Percentiles rank a stretch among this genome's conserved stretches.
Conservation (phyloP, 1,140 invertebrate genomes). For the Pollicipes pollicipes region DNA sequence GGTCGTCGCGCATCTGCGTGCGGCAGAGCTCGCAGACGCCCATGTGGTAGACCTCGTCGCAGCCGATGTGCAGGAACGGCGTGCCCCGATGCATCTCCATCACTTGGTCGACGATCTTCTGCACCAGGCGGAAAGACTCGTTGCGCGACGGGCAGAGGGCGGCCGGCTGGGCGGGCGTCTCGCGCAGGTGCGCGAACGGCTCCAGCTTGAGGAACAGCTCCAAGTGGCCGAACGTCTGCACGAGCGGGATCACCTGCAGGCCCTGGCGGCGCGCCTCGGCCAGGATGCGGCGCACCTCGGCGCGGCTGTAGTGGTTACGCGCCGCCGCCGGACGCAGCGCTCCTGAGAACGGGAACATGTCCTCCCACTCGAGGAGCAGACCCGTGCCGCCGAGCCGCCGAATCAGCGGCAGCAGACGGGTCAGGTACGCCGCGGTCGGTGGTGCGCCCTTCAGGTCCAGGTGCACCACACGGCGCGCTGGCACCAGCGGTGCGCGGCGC, state of each 20-base stretch:
- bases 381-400: constrained; percentile 42
- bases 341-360: constrained; percentile 85
- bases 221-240: constrained; percentile 91
- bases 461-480: constrained; percentile 41
- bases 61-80: constrained; percentile 38
- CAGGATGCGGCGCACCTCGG: constrained; percentile 46
- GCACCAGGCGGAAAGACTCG: constrained; percentile 48
- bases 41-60: constrained; percentile 48
- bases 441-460: constrained; percentile 82
- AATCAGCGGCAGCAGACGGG: constrained; percentile 52
- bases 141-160: constrained; percentile 63
- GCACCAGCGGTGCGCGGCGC: constrained; percentile 10
- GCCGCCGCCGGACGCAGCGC: constrained; percentile 46
- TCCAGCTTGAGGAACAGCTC: constrained; percentile 73
- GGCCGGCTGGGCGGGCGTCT: constrained; percentile 54
- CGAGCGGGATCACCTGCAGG: constrained; percentile 69
- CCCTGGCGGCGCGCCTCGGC: constrained; percentile 41
- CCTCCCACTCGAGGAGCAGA: constrained; percentile 85
- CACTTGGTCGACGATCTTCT: constrained; percentile 65
- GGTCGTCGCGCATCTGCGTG: constrained; percentile 30
- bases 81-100: constrained; percentile 35
- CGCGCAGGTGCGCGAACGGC: constrained; percentile 54
- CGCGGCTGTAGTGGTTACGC: constrained; percentile 52
- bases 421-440: constrained; percentile 43
- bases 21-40: constrained; percentile 56